phyloP scores from a whole-genome alignment of 2,113 vertebrate species.

The Smithornis capensis region DNA sequence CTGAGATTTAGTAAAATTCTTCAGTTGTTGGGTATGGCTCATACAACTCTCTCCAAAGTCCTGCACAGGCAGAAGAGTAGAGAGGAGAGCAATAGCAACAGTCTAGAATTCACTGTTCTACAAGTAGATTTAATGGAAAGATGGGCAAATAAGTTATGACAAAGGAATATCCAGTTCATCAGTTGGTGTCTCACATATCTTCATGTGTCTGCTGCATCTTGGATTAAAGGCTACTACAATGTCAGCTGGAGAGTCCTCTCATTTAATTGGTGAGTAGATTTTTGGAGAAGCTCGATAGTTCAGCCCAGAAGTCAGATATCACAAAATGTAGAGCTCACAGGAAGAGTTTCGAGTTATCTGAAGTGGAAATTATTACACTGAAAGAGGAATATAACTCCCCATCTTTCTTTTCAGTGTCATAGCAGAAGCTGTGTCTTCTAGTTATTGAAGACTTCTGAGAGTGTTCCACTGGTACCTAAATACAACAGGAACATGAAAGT shows the following conservation, averaged over 20 bases:
- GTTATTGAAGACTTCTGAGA: background rate
- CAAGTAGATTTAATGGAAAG: background rate
- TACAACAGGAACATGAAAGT: background rate
- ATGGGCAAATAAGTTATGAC: background rate
- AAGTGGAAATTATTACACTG: background rate
- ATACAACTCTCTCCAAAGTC: background rate
- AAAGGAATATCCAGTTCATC: background rate
- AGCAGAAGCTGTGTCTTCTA: background rate
- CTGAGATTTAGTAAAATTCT: background rate
- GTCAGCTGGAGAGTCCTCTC: background rate
- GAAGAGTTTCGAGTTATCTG: background rate
- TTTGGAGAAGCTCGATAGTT: background rate
- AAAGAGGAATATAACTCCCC: background rate
- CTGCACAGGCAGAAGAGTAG: background rate
- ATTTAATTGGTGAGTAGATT: background rate
- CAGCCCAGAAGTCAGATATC: background rate
- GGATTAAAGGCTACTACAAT: background rate
- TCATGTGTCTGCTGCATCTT: background rate
- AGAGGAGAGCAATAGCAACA: background rate
- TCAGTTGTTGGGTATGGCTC: background rate
- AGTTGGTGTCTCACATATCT: accelerated
- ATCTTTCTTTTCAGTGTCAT: background rate
- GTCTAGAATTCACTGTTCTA: background rate
- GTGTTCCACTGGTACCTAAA: background rate
- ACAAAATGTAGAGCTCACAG: accelerated